These are phyloP conservation scores for Zosterops japonicus DNA, from an alignment of 2,113 vertebrate genomes.

Conservation along the genomic window DNA sequence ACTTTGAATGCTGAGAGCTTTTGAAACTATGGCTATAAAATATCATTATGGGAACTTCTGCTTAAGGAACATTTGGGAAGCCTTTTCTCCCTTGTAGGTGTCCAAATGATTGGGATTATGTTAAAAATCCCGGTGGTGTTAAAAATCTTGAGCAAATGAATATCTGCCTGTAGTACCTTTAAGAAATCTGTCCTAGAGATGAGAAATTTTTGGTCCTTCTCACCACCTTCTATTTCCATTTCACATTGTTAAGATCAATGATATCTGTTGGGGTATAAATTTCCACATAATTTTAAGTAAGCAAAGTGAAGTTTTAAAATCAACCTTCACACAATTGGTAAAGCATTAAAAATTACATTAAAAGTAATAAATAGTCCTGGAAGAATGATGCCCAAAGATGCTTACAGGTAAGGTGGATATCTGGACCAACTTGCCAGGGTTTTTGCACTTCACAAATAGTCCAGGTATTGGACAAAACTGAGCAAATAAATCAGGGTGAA, in stretches of 20 bases:
- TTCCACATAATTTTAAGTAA: not conserved
- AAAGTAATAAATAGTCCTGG: not conserved
- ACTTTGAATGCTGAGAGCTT: slow-evolving; percentile 1
- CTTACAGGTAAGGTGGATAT: not conserved
- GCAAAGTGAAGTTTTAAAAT: not conserved
- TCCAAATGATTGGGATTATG: not conserved
- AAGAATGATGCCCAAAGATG: not conserved
- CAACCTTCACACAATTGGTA: not conserved
- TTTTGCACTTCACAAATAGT: not conserved
- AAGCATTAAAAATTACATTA: not conserved
- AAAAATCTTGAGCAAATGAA: not conserved
- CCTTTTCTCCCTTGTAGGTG: not conserved
- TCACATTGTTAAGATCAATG: not conserved
- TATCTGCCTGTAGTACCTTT: not conserved
- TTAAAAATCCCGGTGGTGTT: not conserved
- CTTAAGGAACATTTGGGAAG: not conserved
- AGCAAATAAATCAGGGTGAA: not conserved
- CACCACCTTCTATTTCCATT: not conserved
- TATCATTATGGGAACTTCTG: not conserved
- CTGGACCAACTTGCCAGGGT: not conserved
- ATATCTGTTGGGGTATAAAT: not conserved
- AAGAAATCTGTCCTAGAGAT: not conserved
- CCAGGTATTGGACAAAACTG: not conserved
- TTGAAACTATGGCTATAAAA: not conserved
- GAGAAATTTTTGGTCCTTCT: not conserved